phyloP scores from a whole-genome alignment of 2,888 invertebrate genomes.

The Epinotia nisella region DNA sequence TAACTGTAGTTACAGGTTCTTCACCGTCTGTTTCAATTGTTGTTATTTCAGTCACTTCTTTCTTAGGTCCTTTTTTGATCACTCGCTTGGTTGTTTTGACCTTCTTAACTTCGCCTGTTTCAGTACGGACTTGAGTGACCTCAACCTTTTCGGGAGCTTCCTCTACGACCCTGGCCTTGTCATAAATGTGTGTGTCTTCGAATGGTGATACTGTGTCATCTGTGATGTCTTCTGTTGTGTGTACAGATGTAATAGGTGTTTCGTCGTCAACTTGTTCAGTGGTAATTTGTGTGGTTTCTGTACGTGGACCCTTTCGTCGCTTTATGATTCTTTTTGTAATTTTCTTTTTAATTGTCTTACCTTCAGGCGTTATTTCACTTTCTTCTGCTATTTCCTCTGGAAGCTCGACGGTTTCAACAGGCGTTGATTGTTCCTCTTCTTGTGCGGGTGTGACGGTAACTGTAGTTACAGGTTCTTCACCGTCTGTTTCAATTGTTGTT shows the following conservation, averaged over 20 bases:
- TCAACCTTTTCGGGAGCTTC: constrained; percentile 57
- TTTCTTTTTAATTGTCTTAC: constrained; percentile 1
- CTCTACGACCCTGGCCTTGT: background rate
- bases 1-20: background rate
- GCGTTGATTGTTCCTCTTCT: background rate
- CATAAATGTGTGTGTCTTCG: background rate
- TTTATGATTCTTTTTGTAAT: background rate
- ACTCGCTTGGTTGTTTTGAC: constrained; percentile 54
- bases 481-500: too few species aligned
- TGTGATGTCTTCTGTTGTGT: constrained; percentile 54
- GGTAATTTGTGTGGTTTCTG: constrained; percentile 10
- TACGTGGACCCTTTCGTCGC: background rate
- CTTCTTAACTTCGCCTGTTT: constrained; percentile 61
- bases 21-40: constrained; percentile 1
- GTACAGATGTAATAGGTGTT: constrained; percentile 67
- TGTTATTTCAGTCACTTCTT: constrained; percentile 5
- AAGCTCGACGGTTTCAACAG: background rate
- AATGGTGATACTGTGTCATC: constrained; percentile 36
- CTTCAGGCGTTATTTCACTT: background rate
- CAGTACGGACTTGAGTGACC: constrained; percentile 64
- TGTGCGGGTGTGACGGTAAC: background rate
- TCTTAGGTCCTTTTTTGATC: constrained; percentile 60
- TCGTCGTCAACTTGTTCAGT: constrained; percentile 62
- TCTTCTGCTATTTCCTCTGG: background rate
- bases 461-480: too few species aligned